A percentile compares a stretch with the other conserved stretches of the same genome.
Conservation (phyloP, 2,797 vertebrate genomes). For the Meriones psammophilus region DNA sequence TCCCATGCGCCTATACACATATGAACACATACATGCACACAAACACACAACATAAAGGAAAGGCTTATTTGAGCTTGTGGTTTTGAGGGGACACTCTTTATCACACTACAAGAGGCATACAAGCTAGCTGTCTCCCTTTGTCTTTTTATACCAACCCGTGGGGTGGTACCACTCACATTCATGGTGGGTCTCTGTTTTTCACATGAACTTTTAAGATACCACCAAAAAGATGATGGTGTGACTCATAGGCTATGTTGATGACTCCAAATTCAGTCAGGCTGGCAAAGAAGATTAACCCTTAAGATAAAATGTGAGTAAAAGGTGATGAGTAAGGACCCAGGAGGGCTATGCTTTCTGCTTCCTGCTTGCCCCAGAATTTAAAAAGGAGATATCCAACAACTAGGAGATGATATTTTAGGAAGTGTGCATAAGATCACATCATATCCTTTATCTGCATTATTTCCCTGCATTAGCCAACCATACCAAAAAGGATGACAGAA, state of each 20-base stretch:
- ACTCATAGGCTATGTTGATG: background rate
- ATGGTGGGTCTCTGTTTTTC: background rate
- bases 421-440: accelerated
- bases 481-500: background rate
- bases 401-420: background rate
- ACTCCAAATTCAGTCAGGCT: background rate
- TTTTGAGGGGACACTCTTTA: background rate
- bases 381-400: background rate
- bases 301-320: background rate
- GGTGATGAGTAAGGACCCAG: background rate
- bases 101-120: background rate
- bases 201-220: background rate
- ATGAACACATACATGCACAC: background rate
- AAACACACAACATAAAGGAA: background rate
- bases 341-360: background rate
- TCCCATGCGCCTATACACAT: background rate
- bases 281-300: background rate
- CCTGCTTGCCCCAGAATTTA: background rate
- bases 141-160: background rate
- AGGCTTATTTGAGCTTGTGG: background rate
- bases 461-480: background rate
- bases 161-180: background rate
- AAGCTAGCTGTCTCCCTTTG: background rate
- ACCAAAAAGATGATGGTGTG: background rate
- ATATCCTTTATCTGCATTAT: background rate